A percentile compares a stretch with the other conserved stretches of the same genome.
These are phyloP conservation scores for Ormyrus thymus DNA, from an alignment of 2,888 invertebrate genomes.

Conservation along the genomic window DNA sequence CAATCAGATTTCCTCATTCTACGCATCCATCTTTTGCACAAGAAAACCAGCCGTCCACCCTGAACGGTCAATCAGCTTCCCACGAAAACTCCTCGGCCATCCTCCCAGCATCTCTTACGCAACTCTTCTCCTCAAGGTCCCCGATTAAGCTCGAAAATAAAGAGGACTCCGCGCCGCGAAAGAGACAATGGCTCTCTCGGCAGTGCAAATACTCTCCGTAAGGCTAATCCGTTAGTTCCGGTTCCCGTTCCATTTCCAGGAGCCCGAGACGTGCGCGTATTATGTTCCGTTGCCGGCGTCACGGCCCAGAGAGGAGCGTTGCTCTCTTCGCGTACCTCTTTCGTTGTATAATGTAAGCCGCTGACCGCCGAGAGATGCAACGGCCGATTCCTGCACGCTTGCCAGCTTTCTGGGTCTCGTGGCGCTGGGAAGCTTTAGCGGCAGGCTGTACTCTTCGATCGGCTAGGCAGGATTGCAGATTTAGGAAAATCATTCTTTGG, in stretches of 20 bases:
- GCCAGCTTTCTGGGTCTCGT: too few relatives aligned
- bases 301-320: constrained; percentile 18
- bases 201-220: background rate
- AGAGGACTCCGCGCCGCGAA: background rate
- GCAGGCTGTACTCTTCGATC: too few relatives aligned
- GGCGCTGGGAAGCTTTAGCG: too few relatives aligned
- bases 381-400: too few relatives aligned
- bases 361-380: too few relatives aligned
- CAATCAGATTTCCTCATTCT: constrained; percentile 49
- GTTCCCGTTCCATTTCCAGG: constrained; percentile 31
- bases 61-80: background rate
- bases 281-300: background rate
- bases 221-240: constrained; percentile 50
- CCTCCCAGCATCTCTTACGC: background rate
- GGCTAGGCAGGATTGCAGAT: too few relatives aligned
- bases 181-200: background rate
- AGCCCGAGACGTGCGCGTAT: background rate
- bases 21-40: constrained; percentile 22
- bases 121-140: background rate
- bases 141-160: background rate
- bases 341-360: background rate
- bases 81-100: background rate
- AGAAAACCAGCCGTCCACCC: background rate
- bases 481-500: too few relatives aligned
- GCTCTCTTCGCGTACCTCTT: background rate